Base-by-base conservation (phyloP, 2,113 vertebrate genomes). In the Austrofundulus limnaeus region DNA sequence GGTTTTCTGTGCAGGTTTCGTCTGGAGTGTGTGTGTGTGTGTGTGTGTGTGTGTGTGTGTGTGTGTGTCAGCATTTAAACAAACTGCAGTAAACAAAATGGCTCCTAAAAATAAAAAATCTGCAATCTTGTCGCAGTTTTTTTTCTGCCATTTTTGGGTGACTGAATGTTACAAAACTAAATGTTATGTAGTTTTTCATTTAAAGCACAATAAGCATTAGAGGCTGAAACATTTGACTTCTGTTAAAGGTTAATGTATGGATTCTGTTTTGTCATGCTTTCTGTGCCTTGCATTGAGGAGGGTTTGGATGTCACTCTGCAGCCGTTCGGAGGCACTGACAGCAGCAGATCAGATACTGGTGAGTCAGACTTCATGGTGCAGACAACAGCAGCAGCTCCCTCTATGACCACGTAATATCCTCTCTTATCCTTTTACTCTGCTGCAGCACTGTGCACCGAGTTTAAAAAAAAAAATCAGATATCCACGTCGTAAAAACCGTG, bases 1-100 rank as follows among this genome's bases (percentile, higher is more conserved):
- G n/a, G n/a, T n/a, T n/a, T n/a, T n/a, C n/a, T n/a, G n/a, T n/a
- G n/a, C n/a, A n/a, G n/a, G n/a, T n/a, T n/a, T n/a, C n/a, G n/a
- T n/a, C n/a, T n/a, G n/a, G n/a, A n/a, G n/a, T n/a, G n/a, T n/a
- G n/a, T n/a, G n/a, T n/a, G n/a, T n/a, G n/a, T n/a, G n/a, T n/a
- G n/a, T n/a, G n/a, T n/a, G n/a, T n/a, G n/a, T n/a, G n/a, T 31
- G 39, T 52, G 53, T 37, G 62, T 71, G 37, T 54, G 61, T 58
- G 45, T 46, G 59, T 78, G n/a, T 45, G 70, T 78, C 56, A 81
- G 85, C 81, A 65, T 83, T 86, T 87, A 84, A 87, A 87, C 67
- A 84, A 83, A 85, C 83, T 55, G 80, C 85, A 70, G 81, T 86
- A 74, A 88, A 89, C 87, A 91, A 88, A 88, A 91, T 88, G 85